A percentile compares a stretch with the other conserved stretches of the same genome.
Evolutionary conservation across 2,888 invertebrate genomes (phyloP).

Genomic region (Pyrrhosoma nymphula): DNA sequence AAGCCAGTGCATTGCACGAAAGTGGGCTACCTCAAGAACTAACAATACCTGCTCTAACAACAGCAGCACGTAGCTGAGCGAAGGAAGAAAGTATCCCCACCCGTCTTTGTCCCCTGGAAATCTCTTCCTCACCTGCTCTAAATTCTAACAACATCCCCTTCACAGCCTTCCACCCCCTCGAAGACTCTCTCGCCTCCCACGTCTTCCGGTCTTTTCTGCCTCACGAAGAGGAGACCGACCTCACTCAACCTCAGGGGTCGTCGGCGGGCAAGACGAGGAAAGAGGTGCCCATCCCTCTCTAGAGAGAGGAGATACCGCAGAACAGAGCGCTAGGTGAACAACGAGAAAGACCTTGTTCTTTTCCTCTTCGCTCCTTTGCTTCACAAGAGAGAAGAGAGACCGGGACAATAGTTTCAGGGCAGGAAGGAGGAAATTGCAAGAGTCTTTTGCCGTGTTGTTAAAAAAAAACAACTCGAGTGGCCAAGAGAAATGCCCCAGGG

Average conservation of each 20-base stretch:
- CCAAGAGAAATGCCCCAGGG: not conserved
- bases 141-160: conserved; percentile 13
- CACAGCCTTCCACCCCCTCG: not conserved
- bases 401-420: not conserved
- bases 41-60: not conserved
- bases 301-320: not conserved
- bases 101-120: not conserved
- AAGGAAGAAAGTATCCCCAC: not conserved
- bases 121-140: conserved; percentile 26
- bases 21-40: not conserved
- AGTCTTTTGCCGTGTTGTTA: not conserved
- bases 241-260: not conserved
- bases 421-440: not conserved
- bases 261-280: not conserved
- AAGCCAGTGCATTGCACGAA: not conserved
- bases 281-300: not conserved
- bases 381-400: not conserved
- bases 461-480: conserved; percentile 18
- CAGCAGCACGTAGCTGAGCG: not conserved
- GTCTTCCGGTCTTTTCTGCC: conserved; percentile 17
- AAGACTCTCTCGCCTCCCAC: not conserved
- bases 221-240: not conserved
- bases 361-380: not conserved
- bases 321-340: not conserved
- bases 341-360: not conserved